Evolutionary conservation across 2,113 vertebrate species (phyloP).

Genomic region (Oxyruncus cristatus): DNA sequence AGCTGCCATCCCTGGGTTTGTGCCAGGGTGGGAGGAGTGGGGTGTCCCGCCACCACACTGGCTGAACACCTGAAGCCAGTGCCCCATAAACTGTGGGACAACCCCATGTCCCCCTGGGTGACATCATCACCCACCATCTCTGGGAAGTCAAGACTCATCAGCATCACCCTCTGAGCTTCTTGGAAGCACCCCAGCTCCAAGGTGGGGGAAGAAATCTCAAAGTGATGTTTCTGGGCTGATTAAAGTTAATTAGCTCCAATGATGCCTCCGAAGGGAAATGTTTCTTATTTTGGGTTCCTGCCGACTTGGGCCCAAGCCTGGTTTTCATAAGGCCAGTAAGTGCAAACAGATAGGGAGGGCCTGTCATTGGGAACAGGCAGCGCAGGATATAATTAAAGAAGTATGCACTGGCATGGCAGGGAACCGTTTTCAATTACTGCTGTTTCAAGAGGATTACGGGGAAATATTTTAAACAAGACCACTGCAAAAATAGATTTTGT

Average conservation of each 20-base stretch:
- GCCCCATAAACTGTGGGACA: not conserved
- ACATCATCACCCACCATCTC: not conserved
- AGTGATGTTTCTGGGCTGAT: slow-evolving; percentile 68
- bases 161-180: not conserved
- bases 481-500: slow-evolving; percentile 79
- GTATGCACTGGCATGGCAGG: slow-evolving; percentile 67
- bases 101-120: accelerated
- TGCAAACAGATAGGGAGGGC: slow-evolving; percentile 73
- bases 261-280: slow-evolving; percentile 72
- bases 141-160: not conserved
- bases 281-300: slow-evolving; percentile 70
- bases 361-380: slow-evolving; percentile 76
- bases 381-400: slow-evolving; percentile 73
- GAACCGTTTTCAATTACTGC: slow-evolving; percentile 76
- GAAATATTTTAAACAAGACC: slow-evolving; percentile 77
- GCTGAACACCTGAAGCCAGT: not conserved
- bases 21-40: not conserved
- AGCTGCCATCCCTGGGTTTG: not conserved
- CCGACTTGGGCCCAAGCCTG: slow-evolving; percentile 73
- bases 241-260: slow-evolving; percentile 75
- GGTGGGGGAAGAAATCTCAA: slow-evolving; percentile 44
- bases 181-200: not conserved
- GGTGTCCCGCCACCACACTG: too few species aligned
- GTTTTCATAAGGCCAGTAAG: slow-evolving; percentile 76
- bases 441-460: slow-evolving; percentile 73